phyloP scores from a whole-genome alignment of 2,113 vertebrate species.

The Gorsachius goisagi region DNA sequence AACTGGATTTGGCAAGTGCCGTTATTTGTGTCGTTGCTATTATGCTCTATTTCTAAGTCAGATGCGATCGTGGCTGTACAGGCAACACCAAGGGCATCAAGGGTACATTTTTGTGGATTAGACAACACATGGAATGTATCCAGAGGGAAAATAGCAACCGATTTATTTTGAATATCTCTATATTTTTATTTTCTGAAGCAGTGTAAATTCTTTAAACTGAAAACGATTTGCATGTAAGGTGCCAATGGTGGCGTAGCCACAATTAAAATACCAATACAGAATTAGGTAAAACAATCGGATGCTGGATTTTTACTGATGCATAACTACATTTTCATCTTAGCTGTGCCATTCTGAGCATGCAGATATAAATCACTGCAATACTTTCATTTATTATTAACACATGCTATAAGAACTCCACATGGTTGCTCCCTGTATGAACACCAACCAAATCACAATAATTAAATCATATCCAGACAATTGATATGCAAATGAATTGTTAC shows the following conservation, averaged over 20 bases:
- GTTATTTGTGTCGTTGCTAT: fast-evolving
- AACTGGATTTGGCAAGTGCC: background rate
- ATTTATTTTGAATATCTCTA: background rate
- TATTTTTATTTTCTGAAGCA: background rate
- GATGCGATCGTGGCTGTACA: background rate
- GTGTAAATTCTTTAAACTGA: background rate
- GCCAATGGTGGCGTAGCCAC: background rate
- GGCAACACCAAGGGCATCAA: background rate
- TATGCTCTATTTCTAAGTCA: background rate
- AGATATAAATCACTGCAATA: background rate
- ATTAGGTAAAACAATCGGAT: background rate
- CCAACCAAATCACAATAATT: background rate
- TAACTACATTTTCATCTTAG: background rate
- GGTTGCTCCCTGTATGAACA: background rate
- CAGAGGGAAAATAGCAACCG: background rate
- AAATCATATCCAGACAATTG: background rate
- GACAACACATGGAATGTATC: background rate
- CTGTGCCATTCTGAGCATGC: background rate
- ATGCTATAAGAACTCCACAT: background rate
- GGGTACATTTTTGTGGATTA: background rate
- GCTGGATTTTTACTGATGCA: background rate
- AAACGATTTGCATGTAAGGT: background rate
- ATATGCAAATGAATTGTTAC: background rate
- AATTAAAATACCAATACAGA: background rate
- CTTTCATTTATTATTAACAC: background rate